Base-by-base conservation (phyloP, 2,888 invertebrate species). In the Chamaedrilus cognettii region DNA sequence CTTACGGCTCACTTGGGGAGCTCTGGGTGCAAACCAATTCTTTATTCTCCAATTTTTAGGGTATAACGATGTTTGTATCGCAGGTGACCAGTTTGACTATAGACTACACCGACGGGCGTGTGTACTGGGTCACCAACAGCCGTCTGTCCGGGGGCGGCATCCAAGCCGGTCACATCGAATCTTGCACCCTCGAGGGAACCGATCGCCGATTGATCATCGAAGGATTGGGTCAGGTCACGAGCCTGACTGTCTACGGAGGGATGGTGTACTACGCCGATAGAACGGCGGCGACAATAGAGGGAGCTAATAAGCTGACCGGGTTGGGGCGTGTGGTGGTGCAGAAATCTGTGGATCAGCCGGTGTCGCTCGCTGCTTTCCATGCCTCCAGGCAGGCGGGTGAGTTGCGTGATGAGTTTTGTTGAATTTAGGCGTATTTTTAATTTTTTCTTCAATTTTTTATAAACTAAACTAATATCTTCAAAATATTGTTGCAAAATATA, bases 191-290 rank as follows among this genome's bases (percentile, higher is more conserved):
- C 19, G 89, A 90, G 77, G 93, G 93, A 19, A 88, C 88, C 57
- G 77, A 83, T 72, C 73, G 81, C 19, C 74, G 76, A 51, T 86
- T 94, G 33, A 87, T 91, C 70, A 89, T 89, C 3, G 86, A 91
- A 79, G 88, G 89, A 85, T 82, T 82, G 69, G 78, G 79, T 0
- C 79, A 73, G n/a, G n/a, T n/a, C n/a, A n/a, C n/a, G n/a, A n/a
- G n/a, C 52, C 72, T 77, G 64, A 74, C 75, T 67, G 70, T 69
- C 0, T 97, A 99, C 82, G 98, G 97, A 71, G 77, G 97, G 77
- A 90, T 88, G 76, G 78, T 88, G 58, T 99, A 91, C 85, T 99
- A 97, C 96, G 94, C 96, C 0, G 99, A 99, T 82, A 99, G 99
- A 98, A 98, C 98, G 82, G 85, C 94, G 60, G 96, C 96, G 82